A percentile compares a stretch with the other conserved stretches of the same genome.
phyloP scores from a whole-genome alignment of 2,113 vertebrate species.

The Paraplagusia blochii region DNA sequence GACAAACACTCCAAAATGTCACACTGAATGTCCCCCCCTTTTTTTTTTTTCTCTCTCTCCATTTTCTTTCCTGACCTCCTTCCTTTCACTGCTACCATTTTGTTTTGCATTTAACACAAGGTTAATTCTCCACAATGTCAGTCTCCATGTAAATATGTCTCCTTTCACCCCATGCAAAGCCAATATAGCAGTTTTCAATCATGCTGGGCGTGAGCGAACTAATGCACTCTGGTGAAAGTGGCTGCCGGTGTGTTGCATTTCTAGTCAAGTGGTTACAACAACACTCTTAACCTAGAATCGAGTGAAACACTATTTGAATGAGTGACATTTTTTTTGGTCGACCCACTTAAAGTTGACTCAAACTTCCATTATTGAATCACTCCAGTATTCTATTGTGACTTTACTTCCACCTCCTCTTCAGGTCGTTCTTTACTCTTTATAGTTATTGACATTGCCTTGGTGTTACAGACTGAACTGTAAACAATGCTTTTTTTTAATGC shows the following conservation, averaged over 20 bases:
- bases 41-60: conserved; percentile 17
- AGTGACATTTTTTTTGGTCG: too few species aligned
- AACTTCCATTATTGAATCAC: too few species aligned
- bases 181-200: conserved; percentile 37
- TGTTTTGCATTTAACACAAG: conserved; percentile 25
- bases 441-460: too few species aligned
- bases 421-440: too few species aligned
- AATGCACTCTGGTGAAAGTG: conserved; percentile 4
- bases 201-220: conserved; percentile 10
- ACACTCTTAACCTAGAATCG: conserved; percentile 16
- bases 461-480: too few species aligned
- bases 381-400: too few species aligned
- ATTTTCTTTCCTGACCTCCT: conserved; percentile 39
- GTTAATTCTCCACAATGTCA: conserved; percentile 36
- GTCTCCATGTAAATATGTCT: conserved; percentile 31
- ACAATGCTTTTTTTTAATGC: too few species aligned
- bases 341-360: too few species aligned
- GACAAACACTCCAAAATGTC: conserved; percentile 54
- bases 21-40: conserved; percentile 31
- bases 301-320: background rate
- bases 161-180: conserved; percentile 28
- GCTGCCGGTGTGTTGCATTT: conserved; percentile 9
- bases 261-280: conserved; percentile 6
- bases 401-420: too few species aligned
- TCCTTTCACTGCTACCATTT: conserved; percentile 14